Base-by-base conservation (phyloP, 1,140 invertebrate species). In the Solenopsis fugax region DNA sequence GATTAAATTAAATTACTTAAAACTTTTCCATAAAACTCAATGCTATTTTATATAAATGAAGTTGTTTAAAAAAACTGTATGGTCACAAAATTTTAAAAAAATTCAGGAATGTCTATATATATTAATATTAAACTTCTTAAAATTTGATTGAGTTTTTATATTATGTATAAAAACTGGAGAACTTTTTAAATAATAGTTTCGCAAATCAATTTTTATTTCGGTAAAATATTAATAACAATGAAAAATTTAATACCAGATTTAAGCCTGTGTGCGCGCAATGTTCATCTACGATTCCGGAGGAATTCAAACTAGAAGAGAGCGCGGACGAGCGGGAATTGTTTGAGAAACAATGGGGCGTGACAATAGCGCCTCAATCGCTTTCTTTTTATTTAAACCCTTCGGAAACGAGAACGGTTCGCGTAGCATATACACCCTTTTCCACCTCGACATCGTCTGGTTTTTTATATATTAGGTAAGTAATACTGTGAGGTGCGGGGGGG, bases 371-470 rank as follows among this genome's bases (percentile, higher is more conserved):
- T 7, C 90, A 94, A 58, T 93, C 94, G 13, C 60, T 94, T 29
- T 92, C 92, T 10, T 88, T 96, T 37, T 89, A 96, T 88, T 91
- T 96, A 24, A 88, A 94, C 80, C 95, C 96, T 12, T 94, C 91
- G 5, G 94, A 96, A 89, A 95, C 94, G 4, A 93, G 93, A 29
- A 95, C 93, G 2, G 84, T 95, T 71, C 89, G 88, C 73, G 37
- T 96, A 72, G 93, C 93, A 34, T 96, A 95, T 85, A 93, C 94
- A 29, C 95, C 95, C 16, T 87, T 77, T 10, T 92, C 91, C 45
- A 87, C 93, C 16, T 88, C 86, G 69, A 88, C 89, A 24, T 94
- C 94, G 3, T 94, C 95, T 6, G 94, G 94, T 71, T 87, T 95
- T 84, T 90, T 96, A 85, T 95, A 94, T 76, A 94, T 95, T 80